Evolutionary conservation across 2,888 invertebrate genomes (phyloP), one percentile per base, ranked within the genome.

Genomic region (Stenodema calcarata): DNA sequence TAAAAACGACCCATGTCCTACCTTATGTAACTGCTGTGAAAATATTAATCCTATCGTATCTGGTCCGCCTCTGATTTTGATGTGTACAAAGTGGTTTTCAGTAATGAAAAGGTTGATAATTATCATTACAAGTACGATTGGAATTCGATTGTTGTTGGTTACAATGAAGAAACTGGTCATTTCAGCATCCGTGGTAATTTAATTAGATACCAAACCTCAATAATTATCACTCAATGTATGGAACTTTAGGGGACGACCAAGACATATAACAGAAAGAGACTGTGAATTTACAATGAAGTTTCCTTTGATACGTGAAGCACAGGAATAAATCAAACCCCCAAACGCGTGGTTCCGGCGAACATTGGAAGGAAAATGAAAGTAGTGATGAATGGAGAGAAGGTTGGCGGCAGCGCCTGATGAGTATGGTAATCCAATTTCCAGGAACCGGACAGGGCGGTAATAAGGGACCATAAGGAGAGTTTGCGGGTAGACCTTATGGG

Each of bases 341-440:
- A 73, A 73, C 35, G 18, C 23, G 18, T 9, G 62, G 50, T 50
- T 70, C 70, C 70, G 70, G 28, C 27, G 18, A 70, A 6, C 14
- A 30, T 14, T 16, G 16, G 50, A 50, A n/a, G 0, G 50, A 50
- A 35, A 50, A 50, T 50, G 28, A 70, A 14, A 27, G 70, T 30
- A 7, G 12, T 30, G 73, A 73, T 73, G 73, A 35, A 73, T 7
- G 0, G 6, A 6, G 73, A 7, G 35, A 16, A 7, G 73, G 73
- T 35, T 16, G 78, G n/a, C 6, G 35, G 75, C 4, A 7, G 28
- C 35, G 80, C 41, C 69, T 82, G 82, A 82, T 82, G 82, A 82
- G 82, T 82, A 82, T 82, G 82, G 82, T 82, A 82, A 82, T 82
- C 42, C 69, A 69, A 82, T 82, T 69, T 42, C 82, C 35, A 35